phyloP scores from a whole-genome alignment of 2,797 vertebrate genomes.

The Malurus splendens region DNA sequence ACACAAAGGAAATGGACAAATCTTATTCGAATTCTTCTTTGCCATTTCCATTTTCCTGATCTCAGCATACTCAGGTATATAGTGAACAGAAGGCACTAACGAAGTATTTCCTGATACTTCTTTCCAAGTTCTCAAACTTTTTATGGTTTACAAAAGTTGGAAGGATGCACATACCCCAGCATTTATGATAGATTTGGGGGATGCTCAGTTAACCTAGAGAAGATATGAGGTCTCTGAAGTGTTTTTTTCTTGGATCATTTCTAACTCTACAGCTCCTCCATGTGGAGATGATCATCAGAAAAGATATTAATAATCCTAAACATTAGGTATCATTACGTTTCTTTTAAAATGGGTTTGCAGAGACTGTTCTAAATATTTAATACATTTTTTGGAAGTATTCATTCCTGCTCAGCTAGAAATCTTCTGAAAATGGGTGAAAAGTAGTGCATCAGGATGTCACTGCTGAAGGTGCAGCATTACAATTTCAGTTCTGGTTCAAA shows the following conservation, averaged over 20 bases:
- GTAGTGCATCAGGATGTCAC: neutral
- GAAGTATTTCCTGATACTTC: neutral
- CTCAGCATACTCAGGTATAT: neutral
- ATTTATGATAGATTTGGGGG: neutral
- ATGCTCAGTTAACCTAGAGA: neutral
- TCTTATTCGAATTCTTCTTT: neutral
- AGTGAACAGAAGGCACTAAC: neutral
- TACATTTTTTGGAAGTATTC: neutral
- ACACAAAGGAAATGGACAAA: neutral
- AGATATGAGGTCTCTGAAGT: rapidly evolving
- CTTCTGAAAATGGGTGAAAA: neutral
- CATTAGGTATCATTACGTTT: neutral
- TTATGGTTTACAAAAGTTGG: neutral
- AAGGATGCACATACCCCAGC: neutral
- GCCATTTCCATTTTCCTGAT: neutral
- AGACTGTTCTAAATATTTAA: neutral
- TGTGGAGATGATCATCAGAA: neutral
- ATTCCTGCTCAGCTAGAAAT: neutral
- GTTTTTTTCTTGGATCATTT: neutral
- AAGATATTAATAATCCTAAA: neutral
- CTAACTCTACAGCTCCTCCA: slow-evolving; percentile 45
- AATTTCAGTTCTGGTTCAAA: neutral
- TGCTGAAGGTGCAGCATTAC: rapidly evolving
- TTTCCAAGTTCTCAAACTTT: neutral
- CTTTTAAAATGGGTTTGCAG: neutral